phyloP scores from a whole-genome alignment of 2,113 vertebrate species.

The Typhlomys cinereus region DNA sequence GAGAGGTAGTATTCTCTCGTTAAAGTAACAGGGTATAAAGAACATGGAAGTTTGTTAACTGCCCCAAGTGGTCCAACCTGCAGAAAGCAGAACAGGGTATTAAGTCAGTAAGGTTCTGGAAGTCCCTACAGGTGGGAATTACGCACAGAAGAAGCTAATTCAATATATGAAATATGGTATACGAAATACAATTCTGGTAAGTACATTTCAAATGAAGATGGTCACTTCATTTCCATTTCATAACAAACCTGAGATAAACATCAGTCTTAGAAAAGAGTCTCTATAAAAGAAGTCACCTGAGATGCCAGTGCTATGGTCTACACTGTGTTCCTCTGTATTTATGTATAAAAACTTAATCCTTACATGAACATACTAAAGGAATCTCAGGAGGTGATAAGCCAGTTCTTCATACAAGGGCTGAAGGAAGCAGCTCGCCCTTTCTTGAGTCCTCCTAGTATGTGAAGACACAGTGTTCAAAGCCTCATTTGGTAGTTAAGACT shows the following conservation, averaged over 20 bases:
- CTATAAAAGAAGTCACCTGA: not conserved
- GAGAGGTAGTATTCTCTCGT: not conserved
- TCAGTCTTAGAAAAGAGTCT: not conserved
- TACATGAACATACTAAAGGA: not conserved
- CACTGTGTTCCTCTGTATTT: not conserved
- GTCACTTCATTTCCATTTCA: conserved; percentile 35
- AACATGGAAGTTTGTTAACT: not conserved
- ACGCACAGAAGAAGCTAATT: not conserved
- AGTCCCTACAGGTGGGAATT: no score
- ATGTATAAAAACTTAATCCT: not conserved
- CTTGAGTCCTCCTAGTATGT: accelerated
- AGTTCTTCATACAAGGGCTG: not conserved
- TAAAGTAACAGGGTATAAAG: not conserved
- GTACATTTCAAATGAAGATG: not conserved
- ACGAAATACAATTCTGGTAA: conserved; percentile 9
- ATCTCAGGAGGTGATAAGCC: not conserved
- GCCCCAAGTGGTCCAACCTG: not conserved
- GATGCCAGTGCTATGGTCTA: not conserved
- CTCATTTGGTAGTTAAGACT: not conserved
- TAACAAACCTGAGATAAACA: not conserved
- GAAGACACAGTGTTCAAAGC: not conserved
- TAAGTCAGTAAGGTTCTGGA: not conserved
- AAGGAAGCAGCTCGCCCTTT: not conserved
- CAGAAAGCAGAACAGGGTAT: not conserved
- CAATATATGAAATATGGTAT: conserved; percentile 18